These are phyloP conservation scores for Alligator sinensis DNA, from an alignment of 2,113 vertebrate species.

Conservation along the genomic window DNA sequence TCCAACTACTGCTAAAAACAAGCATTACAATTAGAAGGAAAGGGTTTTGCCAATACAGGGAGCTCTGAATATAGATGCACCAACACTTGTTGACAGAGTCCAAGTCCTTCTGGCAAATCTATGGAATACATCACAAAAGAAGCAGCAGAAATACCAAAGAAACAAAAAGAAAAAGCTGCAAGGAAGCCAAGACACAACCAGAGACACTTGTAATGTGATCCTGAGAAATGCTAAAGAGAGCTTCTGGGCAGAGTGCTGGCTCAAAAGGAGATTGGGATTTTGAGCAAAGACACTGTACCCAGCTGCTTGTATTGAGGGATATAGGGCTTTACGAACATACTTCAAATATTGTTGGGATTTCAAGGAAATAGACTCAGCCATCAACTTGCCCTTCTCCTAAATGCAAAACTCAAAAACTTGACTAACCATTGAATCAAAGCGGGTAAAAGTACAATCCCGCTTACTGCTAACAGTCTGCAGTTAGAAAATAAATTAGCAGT, in stretches of 20 bases:
- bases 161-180: no score
- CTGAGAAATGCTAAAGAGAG: not conserved
- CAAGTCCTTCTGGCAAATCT: no score
- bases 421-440: not conserved
- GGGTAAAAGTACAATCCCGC: not conserved
- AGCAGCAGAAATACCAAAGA: no score
- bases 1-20: not conserved
- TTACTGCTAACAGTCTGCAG: no score
- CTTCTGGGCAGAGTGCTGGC: not conserved
- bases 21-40: no score
- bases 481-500: no score
- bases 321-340: not conserved
- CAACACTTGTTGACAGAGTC: no score
- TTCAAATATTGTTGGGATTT: not conserved
- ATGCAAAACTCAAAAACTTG: not conserved
- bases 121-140: no score
- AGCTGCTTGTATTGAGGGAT: not conserved
- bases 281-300: not conserved
- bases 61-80: no score
- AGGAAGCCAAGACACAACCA: no score
- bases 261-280: not conserved
- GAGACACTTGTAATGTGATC: not conserved
- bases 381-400: not conserved
- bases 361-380: not conserved
- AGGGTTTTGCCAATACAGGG: no score